Conservation (phyloP, 2,113 vertebrate genomes). For the Xerus inauris region DNA sequence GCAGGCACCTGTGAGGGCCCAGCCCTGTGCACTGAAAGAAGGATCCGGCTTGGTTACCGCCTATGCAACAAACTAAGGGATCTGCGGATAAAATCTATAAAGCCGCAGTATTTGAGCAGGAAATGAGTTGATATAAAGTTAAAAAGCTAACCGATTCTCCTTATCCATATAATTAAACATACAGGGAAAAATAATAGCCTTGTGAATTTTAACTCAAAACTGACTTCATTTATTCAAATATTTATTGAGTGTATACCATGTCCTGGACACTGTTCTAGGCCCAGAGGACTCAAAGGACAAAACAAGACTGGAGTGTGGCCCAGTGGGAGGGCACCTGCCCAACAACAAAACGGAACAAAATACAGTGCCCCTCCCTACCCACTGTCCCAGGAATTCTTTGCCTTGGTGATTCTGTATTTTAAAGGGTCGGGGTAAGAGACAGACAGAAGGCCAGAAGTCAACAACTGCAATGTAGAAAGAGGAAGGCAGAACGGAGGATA, state of each 20-base stretch:
- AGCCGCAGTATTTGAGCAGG: neutral
- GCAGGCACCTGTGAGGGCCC: neutral
- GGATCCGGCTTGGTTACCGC: neutral
- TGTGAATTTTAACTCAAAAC: neutral
- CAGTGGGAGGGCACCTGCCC: no score
- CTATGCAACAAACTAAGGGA: neutral
- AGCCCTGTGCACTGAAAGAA: neutral
- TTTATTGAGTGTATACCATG: neutral
- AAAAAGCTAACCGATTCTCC: neutral
- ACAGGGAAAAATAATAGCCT: neutral
- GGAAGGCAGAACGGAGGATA: no score
- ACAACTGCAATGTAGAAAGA: neutral
- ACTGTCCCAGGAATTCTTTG: neutral
- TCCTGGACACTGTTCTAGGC: neutral
- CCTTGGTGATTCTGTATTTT: neutral
- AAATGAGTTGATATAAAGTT: neutral
- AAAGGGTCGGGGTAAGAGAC: neutral
- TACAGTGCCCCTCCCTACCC: fast-evolving
- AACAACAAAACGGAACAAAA: neutral
- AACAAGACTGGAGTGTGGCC: neutral
- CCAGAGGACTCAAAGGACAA: neutral
- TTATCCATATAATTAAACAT: neutral
- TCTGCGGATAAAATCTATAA: neutral
- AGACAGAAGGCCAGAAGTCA: neutral
- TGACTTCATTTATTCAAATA: neutral